phyloP scores from a whole-genome alignment of 2,797 vertebrate species.

The Glyptemys insculpta region DNA sequence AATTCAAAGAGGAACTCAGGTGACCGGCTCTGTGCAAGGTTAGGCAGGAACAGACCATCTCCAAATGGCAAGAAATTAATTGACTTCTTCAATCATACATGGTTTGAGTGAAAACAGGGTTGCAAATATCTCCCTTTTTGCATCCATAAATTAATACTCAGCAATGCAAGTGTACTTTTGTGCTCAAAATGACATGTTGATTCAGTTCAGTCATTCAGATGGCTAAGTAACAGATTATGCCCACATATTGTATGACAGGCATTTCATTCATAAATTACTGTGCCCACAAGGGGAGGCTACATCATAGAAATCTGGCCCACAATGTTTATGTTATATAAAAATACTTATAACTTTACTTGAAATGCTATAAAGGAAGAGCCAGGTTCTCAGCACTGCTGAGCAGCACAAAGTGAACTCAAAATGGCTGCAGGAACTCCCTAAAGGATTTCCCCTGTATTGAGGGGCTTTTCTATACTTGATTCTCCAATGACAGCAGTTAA shows the following conservation, averaged over 20 bases:
- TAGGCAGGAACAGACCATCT: too few relatives aligned
- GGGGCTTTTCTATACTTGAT: neutral
- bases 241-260: neutral
- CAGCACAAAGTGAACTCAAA: neutral
- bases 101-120: neutral
- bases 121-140: neutral
- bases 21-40: too few relatives aligned
- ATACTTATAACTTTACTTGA: fast-evolving
- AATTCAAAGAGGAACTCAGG: neutral
- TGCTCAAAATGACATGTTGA: neutral
- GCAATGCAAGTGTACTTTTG: neutral
- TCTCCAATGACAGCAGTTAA: neutral
- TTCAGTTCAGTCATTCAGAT: neutral
- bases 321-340: neutral
- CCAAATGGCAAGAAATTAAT: too few relatives aligned
- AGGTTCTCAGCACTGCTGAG: neutral
- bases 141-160: neutral
- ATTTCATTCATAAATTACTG: neutral
- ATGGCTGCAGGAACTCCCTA: neutral
- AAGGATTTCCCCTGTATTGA: neutral
- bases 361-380: neutral
- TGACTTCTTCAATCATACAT: too few relatives aligned
- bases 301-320: neutral
- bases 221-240: neutral
- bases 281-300: neutral